Evolutionary conservation across 2,888 invertebrate species (phyloP), one percentile per base, ranked within the genome.

Genomic region (Drosophila testacea): DNA sequence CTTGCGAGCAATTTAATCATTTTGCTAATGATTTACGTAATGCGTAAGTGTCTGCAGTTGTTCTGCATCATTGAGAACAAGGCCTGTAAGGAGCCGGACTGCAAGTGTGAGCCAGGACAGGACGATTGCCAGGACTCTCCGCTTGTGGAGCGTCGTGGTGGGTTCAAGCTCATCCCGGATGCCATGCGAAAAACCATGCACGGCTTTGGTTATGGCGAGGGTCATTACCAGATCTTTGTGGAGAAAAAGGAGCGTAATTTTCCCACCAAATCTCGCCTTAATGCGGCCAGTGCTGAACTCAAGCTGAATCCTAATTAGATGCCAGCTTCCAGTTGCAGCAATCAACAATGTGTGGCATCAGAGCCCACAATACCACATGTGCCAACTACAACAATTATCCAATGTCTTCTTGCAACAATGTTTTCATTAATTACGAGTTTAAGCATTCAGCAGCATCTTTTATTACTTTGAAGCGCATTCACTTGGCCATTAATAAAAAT

Each of bases 191-290:
- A 87, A 69, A 83, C 80, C 38, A 90, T 82, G 90, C 81, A 81
- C 1, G 83, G 83, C 11, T 90, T 91, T 36, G 90, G 89, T 44
- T 91, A 80, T 59, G 91, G 91, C 54, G 91, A 91, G 64, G 91
- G 91, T 34, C 90, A 91, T 69, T 91, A 73, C 62, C 89, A 90
- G 75, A 90, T 90, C 38, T 90, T 90, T 44, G 90, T 90, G 64
- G 91, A 91, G 78, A 87, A 90, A 68, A 90, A 90, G 77, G 89
- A 91, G 64, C 90, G 90, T 46, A 89, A 83, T 68, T 67, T 83
- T 46, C 90, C 90, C 48, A 87, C 88, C 41, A 81, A 88, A 22
- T 79, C 88, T 10, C 82, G 90, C 60, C 66, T 86, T 1, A 90
- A 88, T 77, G 90, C 91, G 70, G 88, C 84, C 78, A 78, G 73